Evolutionary conservation across 2,888 invertebrate species (phyloP).

Genomic region (Amblyjoppa proteus): DNA sequence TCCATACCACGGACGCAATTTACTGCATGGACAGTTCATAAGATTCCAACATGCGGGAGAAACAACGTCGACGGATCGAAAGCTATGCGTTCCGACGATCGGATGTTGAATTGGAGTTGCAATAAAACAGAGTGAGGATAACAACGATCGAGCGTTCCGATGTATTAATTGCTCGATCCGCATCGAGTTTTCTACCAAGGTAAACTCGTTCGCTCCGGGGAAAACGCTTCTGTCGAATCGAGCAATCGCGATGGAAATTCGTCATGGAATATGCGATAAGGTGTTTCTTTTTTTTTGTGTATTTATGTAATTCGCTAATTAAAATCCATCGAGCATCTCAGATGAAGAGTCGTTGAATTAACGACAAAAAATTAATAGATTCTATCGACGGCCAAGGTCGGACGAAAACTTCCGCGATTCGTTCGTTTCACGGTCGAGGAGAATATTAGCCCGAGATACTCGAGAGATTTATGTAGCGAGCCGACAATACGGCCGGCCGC

Average conservation of each 20-base stretch:
- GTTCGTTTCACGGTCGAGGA: background rate
- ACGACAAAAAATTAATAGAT: background rate
- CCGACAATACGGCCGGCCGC: no score
- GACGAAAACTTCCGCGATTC: background rate
- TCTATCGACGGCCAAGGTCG: background rate
- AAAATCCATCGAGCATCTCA: background rate
- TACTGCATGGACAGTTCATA: conserved; percentile 75
- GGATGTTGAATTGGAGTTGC: background rate
- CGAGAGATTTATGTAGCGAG: background rate
- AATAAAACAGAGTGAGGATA: conserved; percentile 5
- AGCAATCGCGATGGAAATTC: background rate
- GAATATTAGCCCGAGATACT: background rate
- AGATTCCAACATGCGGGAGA: background rate
- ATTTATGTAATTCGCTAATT: background rate
- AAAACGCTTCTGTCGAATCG: background rate
- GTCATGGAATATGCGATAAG: conserved; percentile 1
- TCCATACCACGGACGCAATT: conserved; percentile 78
- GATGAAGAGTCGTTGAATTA: background rate
- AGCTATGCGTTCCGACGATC: background rate
- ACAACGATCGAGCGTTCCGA: conserved; percentile 4
- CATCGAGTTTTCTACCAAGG: background rate
- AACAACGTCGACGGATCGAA: background rate
- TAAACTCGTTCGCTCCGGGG: background rate
- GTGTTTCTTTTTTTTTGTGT: background rate
- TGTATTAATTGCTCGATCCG: background rate